Evolutionary conservation across 2,113 vertebrate genomes (phyloP).

Genomic region (Stictonetta naevosa): DNA sequence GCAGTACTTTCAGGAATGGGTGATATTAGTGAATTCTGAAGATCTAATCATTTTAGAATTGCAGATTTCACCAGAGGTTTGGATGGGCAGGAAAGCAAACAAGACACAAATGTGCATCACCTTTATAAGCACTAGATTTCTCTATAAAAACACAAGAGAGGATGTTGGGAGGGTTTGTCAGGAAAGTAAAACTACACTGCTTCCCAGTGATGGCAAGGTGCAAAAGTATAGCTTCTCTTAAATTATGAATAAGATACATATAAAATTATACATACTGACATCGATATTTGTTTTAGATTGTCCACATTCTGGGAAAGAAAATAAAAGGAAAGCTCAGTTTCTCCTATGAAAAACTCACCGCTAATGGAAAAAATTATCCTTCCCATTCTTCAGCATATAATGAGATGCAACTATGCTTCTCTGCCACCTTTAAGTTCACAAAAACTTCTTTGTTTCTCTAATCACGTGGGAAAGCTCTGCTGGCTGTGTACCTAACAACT

Average conservation of each 20-base stretch:
- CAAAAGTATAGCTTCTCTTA: neutral
- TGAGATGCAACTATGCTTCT: neutral
- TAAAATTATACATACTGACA: neutral
- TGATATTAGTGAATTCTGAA: neutral
- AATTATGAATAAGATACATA: neutral
- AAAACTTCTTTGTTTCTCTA: neutral
- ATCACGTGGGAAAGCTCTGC: neutral
- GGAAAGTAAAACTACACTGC: neutral
- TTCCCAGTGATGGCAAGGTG: neutral
- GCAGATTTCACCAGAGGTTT: neutral
- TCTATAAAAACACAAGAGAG: neutral
- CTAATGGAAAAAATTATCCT: neutral
- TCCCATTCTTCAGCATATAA: neutral
- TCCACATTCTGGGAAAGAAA: neutral
- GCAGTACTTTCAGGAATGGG: neutral
- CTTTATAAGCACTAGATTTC: neutral
- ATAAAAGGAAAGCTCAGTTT: neutral
- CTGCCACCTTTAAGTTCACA: neutral
- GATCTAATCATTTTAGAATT: neutral
- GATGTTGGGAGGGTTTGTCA: neutral
- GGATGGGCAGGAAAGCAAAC: neutral
- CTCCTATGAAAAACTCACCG: neutral
- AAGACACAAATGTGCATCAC: neutral
- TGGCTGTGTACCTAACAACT: slow-evolving; percentile 26
- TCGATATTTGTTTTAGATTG: neutral